Evolutionary conservation across 2,797 vertebrate species (phyloP).

Genomic region (Telmatherina bonti): DNA sequence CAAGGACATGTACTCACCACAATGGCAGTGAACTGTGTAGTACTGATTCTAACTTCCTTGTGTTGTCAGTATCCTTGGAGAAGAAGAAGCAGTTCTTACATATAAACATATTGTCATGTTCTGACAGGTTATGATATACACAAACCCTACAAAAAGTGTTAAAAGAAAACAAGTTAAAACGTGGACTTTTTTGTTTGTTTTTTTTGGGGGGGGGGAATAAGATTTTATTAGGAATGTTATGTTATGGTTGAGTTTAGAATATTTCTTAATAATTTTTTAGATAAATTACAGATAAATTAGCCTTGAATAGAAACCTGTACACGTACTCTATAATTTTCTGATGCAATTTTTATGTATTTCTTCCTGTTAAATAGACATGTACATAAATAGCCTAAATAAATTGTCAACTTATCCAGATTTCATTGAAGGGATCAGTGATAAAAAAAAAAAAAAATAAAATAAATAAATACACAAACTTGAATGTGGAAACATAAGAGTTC

Average conservation of each 20-base stretch:
- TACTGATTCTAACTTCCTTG: neutral
- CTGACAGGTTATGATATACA: slow-evolving; percentile 1
- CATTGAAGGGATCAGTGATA: no score
- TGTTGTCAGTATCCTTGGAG: slow-evolving; percentile 72
- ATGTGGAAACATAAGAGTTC: neutral
- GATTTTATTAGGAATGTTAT: no score
- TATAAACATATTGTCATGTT: neutral
- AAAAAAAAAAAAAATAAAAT: neutral
- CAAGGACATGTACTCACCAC: slow-evolving; percentile 32
- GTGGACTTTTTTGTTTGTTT: no score
- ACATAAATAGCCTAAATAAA: neutral
- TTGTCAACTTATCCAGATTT: no score
- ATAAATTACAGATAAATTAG: no score
- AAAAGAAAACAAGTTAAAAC: neutral
- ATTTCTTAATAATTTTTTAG: neutral
- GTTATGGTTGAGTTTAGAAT: neutral
- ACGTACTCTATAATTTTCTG: no score
- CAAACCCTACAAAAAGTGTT: neutral
- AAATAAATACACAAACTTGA: neutral
- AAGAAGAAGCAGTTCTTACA: slow-evolving; percentile 26
- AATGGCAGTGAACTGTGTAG: neutral
- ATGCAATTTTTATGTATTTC: no score
- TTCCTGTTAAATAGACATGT: no score
- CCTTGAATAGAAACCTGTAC: no score
- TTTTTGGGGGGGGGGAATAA: no score